These are phyloP conservation scores for Agrochola lychnidis DNA, from an alignment of 2,888 invertebrate genomes.

Conservation along the genomic window DNA sequence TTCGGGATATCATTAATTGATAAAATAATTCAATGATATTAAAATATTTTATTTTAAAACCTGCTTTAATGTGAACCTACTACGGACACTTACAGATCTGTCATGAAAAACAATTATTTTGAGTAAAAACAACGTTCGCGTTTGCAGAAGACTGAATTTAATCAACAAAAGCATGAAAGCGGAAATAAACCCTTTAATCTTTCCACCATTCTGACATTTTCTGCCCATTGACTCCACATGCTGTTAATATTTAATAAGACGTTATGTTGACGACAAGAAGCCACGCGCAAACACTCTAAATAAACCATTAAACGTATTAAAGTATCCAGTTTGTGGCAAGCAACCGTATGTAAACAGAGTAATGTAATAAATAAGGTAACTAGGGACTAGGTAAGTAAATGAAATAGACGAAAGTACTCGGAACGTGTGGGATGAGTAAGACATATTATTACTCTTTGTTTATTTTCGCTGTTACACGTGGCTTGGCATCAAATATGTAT, in stretches of 20 bases:
- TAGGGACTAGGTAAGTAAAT: slow-evolving; percentile 2
- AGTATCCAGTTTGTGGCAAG: slow-evolving; percentile 31
- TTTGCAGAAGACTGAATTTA: background rate
- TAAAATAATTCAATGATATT: background rate
- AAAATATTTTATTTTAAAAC: background rate
- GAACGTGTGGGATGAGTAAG: background rate
- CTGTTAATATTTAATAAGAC: slow-evolving; percentile 20
- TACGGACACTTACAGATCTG: background rate
- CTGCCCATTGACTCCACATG: slow-evolving; percentile 5
- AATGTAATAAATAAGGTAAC: slow-evolving; percentile 22
- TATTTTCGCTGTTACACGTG: background rate
- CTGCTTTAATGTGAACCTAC: background rate
- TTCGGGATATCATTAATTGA: background rate
- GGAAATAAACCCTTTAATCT: background rate
- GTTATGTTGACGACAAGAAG: slow-evolving; percentile 13
- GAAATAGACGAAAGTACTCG: background rate
- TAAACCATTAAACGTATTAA: slow-evolving; percentile 52
- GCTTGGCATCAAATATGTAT: slow-evolving; percentile 1
- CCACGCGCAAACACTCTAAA: slow-evolving; percentile 36
- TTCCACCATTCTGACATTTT: slow-evolving; percentile 5
- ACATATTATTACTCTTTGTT: background rate
- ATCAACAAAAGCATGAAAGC: background rate
- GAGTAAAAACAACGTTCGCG: background rate
- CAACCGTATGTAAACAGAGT: slow-evolving; percentile 22
- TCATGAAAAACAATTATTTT: background rate